phyloP scores from a whole-genome alignment of 2,797 vertebrate species.

The Poecilia gillii region DNA sequence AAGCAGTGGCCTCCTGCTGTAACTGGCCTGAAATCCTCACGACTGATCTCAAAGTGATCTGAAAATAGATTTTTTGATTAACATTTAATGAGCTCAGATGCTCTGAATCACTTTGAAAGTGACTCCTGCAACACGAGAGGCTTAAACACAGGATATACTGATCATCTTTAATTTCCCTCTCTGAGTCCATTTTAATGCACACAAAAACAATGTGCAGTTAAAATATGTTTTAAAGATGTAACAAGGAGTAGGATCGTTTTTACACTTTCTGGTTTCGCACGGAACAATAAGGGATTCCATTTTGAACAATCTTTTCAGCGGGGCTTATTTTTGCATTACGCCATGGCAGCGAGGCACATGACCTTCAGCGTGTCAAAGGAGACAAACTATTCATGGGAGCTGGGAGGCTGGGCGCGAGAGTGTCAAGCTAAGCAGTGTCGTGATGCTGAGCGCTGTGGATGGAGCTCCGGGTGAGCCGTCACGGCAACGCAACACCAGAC shows the following conservation, averaged over 20 bases:
- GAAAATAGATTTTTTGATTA: conserved; percentile 88
- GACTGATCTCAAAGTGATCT: conserved; percentile 82
- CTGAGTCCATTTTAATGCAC: neutral
- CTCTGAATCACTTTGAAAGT: conserved; percentile 79
- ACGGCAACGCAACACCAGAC: conserved; percentile 57
- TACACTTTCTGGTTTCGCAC: neutral
- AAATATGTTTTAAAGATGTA: neutral
- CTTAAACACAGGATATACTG: conserved; percentile 51
- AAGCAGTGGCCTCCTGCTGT: conserved; percentile 64
- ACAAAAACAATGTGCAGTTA: neutral
- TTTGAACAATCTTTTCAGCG: conserved; percentile 7
- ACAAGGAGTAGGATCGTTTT: neutral
- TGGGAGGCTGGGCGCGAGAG: conserved; percentile 48
- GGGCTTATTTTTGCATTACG: conserved; percentile 43
- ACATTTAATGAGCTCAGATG: conserved; percentile 86
- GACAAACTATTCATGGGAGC: conserved; percentile 60
- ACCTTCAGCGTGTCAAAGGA: conserved; percentile 60
- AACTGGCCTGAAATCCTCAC: conserved; percentile 78
- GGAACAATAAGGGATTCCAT: neutral
- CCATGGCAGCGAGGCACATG: conserved; percentile 41
- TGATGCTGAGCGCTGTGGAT: conserved; percentile 76
- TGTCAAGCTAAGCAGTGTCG: conserved; percentile 67
- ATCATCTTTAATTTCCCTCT: conserved; percentile 16
- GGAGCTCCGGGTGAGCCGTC: conserved; percentile 69
- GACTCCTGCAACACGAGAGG: conserved; percentile 69